Conservation (phyloP, 2,797 vertebrate species). For the Simalia tracyae region DNA sequence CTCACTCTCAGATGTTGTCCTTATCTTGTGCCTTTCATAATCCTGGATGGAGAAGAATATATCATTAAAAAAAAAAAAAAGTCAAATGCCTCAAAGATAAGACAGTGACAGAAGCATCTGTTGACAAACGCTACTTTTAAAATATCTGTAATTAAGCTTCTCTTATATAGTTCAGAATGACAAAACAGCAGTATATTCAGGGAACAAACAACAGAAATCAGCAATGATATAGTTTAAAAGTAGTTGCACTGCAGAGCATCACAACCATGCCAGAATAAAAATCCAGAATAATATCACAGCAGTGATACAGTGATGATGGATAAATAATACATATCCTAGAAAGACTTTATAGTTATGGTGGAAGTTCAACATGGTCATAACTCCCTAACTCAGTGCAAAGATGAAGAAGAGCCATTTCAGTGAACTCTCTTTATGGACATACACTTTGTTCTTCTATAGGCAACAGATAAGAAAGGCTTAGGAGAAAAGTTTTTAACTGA, state of each 20-base stretch:
- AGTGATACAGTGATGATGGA: neutral
- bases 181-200: neutral
- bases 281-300: neutral
- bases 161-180: neutral
- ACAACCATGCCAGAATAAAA: neutral
- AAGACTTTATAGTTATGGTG: neutral
- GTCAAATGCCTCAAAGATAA: neutral
- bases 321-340: neutral
- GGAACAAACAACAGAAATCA: neutral
- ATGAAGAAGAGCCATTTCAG: neutral
- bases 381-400: neutral
- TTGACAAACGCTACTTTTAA: neutral
- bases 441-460: neutral
- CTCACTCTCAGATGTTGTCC: neutral
- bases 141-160: neutral
- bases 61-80: neutral
- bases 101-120: neutral
- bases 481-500: neutral
- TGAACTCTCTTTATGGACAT: neutral
- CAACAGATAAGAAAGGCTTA: neutral
- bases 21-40: neutral
- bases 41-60: neutral
- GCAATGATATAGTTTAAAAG: neutral
- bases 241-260: neutral
- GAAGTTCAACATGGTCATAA: neutral